Evolutionary conservation across 1,140 invertebrate species (phyloP).

Genomic region (Tribolium castaneum): DNA sequence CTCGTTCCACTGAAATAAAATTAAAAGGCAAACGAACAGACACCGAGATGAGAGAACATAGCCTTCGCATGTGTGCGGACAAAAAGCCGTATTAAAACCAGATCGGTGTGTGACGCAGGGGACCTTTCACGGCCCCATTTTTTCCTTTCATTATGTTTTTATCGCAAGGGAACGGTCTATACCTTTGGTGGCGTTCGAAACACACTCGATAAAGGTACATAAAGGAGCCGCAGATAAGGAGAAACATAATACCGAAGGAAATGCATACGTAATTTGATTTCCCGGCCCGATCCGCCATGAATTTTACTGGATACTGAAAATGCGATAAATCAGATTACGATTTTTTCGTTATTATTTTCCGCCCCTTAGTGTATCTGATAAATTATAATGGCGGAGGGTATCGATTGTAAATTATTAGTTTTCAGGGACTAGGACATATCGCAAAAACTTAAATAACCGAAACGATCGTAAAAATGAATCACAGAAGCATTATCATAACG

Average conservation of each 20-base stretch:
- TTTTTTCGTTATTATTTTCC: constrained; percentile 54
- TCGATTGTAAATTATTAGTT: constrained; percentile 58
- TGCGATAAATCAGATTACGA: constrained; percentile 55
- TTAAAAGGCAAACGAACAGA: constrained; percentile 48
- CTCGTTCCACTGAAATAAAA: constrained; percentile 39
- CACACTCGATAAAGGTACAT: constrained; percentile 52
- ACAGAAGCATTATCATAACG: constrained; percentile 26
- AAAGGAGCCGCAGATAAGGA: constrained; percentile 54
- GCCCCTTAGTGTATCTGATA: constrained; percentile 47
- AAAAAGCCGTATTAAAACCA: constrained; percentile 23
- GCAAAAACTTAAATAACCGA: constrained; percentile 55
- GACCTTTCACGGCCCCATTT: not conserved
- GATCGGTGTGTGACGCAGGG: not conserved
- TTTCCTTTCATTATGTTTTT: not conserved
- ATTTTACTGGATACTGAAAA: constrained; percentile 34
- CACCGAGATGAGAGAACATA: constrained; percentile 47
- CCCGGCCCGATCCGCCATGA: constrained; percentile 37
- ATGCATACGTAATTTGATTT: constrained; percentile 60
- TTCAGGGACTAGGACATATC: constrained; percentile 45
- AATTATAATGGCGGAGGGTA: constrained; percentile 53
- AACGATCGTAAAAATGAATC: constrained; percentile 46
- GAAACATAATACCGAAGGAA: constrained; percentile 54
- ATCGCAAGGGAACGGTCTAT: not conserved
- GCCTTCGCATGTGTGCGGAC: constrained; percentile 33
- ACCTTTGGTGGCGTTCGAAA: not conserved